Evolutionary conservation across 2,797 vertebrate species (phyloP).

Genomic region (Gouania willdenowi): DNA sequence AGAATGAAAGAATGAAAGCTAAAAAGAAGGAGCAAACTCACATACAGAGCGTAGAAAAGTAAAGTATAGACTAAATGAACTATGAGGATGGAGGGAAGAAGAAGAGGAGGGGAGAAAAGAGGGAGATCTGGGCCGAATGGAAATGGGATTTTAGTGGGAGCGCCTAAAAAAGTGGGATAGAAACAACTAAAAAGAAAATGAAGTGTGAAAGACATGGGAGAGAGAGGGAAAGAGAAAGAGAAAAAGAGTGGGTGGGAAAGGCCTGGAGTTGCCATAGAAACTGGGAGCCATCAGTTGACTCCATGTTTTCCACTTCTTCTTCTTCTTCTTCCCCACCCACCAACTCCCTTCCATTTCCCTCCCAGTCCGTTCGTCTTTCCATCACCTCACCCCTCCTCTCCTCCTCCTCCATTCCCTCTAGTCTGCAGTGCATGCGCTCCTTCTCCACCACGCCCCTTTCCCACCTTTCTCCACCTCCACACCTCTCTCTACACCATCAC

Average conservation of each 20-base stretch:
- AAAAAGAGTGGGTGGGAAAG: slow-evolving; percentile 71
- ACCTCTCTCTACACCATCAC: neutral
- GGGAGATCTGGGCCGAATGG: neutral
- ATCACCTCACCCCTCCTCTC: slow-evolving; percentile 17
- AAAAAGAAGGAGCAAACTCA: neutral
- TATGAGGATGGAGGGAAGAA: neutral
- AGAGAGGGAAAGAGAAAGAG: slow-evolving; percentile 30
- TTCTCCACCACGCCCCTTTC: slow-evolving; percentile 8
- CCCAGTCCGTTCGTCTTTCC: slow-evolving; percentile 30
- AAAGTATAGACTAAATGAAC: no score
- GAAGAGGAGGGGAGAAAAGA: neutral
- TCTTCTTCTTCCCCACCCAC: slow-evolving; percentile 54
- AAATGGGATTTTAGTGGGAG: slow-evolving; percentile 20
- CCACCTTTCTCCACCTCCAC: slow-evolving; percentile 26
- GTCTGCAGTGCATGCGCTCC: neutral
- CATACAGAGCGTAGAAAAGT: no score
- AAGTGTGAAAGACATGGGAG: slow-evolving; percentile 47
- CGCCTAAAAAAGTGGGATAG: neutral
- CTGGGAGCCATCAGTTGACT: slow-evolving; percentile 77
- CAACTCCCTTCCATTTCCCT: slow-evolving; percentile 49
- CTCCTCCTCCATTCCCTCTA: neutral
- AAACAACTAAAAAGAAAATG: slow-evolving; percentile 27
- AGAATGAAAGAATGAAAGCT: neutral
- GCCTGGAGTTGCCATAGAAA: slow-evolving; percentile 77
- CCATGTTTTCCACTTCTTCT: slow-evolving; percentile 61